Evolutionary conservation across 2,888 invertebrate species (phyloP), one percentile per base, ranked within the genome.

Genomic region (Tenthredo notha): DNA sequence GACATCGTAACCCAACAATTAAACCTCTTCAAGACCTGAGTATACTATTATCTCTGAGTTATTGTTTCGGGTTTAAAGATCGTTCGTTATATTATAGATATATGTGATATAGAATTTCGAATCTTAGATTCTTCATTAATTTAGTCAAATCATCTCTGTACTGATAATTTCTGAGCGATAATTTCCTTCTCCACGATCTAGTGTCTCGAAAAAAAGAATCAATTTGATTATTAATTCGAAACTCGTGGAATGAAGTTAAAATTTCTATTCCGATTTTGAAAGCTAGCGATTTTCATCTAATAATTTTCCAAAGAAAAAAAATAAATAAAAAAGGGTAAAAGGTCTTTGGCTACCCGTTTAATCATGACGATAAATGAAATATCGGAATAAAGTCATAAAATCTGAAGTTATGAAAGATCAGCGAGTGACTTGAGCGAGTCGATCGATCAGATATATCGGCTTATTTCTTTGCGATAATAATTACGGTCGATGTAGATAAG

Each of bases 1-100:
- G 89, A 89, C 88, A 87, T 87, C 85, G 86, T 91, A 90, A 91
- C 91, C 92, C 89, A 91, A 92, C 91, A 91, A 92, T 92, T 92
- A 92, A 92, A 92, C 91, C 91, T 89, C 89, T 90, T 88, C 89
- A 88, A 88, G 88, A 90, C 88, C 88, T 90, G 90, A 25, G 67
- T 87, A 90, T 91, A 90, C 90, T 90, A 92, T 92, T 92, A 92
- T 90, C 90, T 89, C 88, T 90, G 91, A 92, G 91, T 92, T 92
- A 91, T 92, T 90, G 92, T 91, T 75, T 83, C 83, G 61, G 80
- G 84, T 74, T 47, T 43, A 47, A 84, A 29, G 67, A 75, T 83
- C 83, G 83, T 47, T 40, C 6, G 47, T 70, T 67, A 29, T 67
- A 47, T 67, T 43, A 43, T 43, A 47, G 58, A 15, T 50, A 9